Conservation (phyloP, 2,888 invertebrate species). For the Noctua janthe region DNA sequence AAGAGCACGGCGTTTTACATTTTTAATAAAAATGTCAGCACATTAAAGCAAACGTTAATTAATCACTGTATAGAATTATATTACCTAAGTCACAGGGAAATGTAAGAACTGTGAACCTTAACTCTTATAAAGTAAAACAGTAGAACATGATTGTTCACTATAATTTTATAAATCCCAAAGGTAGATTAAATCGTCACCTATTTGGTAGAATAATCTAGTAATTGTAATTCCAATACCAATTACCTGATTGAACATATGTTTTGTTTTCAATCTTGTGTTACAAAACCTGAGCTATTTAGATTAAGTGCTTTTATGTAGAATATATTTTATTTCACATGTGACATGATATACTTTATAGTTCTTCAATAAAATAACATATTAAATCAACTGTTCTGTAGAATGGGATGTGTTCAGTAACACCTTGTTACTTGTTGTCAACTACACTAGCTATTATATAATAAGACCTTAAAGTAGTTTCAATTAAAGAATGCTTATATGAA, state of each 20-base stretch:
- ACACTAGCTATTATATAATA: constrained; percentile 65
- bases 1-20: constrained; percentile 86
- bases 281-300: constrained; percentile 43
- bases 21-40: constrained; percentile 83
- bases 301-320: constrained; percentile 47
- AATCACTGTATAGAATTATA: constrained; percentile 75
- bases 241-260: constrained; percentile 55
- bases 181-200: constrained; percentile 77
- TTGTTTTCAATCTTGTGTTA: constrained; percentile 22
- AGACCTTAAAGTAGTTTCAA: constrained; percentile 72
- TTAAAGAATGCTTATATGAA: constrained; percentile 76
- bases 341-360: constrained; percentile 55
- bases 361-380: constrained; percentile 44
- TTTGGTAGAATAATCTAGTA: constrained; percentile 73
- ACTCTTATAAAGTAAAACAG: constrained; percentile 66
- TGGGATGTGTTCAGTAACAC: constrained; percentile 48
- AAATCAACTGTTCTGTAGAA: constrained; percentile 50
- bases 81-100: constrained; percentile 75
- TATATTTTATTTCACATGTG: constrained; percentile 56
- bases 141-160: constrained; percentile 72
- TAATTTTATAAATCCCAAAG: constrained; percentile 69
- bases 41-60: constrained; percentile 81
- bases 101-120: constrained; percentile 72
- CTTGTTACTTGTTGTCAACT: constrained; percentile 54
- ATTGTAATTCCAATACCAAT: constrained; percentile 71